These are phyloP conservation scores for Rhizoglyphus robini DNA, from an alignment of 1,140 invertebrate genomes.

Conservation along the genomic window DNA sequence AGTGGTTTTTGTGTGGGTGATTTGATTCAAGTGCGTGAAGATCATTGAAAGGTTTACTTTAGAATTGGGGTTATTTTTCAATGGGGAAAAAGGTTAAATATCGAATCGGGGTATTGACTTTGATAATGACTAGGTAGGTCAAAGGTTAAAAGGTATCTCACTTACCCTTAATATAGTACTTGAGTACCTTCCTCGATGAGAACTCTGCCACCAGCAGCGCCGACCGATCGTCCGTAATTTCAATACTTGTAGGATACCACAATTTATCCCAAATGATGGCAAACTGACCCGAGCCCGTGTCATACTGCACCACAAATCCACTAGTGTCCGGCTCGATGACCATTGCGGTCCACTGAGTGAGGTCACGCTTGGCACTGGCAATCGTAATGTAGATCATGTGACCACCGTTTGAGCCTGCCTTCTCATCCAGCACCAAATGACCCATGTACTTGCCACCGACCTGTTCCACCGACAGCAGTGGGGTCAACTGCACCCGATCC, in stretches of 20 bases:
- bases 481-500: not conserved
- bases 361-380: slow-evolving; percentile 15
- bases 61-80: no score
- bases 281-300: not conserved
- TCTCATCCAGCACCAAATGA: slow-evolving; percentile 18
- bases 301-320: slow-evolving; percentile 19
- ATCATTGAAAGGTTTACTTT: no score
- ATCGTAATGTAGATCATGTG: slow-evolving; percentile 19
- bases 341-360: slow-evolving; percentile 17
- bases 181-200: slow-evolving; percentile 33
- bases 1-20: no score
- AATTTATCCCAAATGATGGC: slow-evolving; percentile 12
- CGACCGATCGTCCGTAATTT: slow-evolving; percentile 55
- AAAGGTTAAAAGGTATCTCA: no score
- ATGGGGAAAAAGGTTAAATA: no score
- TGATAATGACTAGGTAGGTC: no score
- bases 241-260: slow-evolving; percentile 32
- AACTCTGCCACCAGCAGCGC: slow-evolving; percentile 55
- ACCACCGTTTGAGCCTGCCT: slow-evolving; percentile 10
- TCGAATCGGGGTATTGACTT: no score
- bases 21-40: no score
- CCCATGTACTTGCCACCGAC: slow-evolving; percentile 19
- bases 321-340: slow-evolving; percentile 15
- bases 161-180: slow-evolving; percentile 51
- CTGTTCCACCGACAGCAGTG: slow-evolving; percentile 2